Evolutionary conservation across 2,888 invertebrate genomes (phyloP).

Genomic region (Drosophila greeni): DNA sequence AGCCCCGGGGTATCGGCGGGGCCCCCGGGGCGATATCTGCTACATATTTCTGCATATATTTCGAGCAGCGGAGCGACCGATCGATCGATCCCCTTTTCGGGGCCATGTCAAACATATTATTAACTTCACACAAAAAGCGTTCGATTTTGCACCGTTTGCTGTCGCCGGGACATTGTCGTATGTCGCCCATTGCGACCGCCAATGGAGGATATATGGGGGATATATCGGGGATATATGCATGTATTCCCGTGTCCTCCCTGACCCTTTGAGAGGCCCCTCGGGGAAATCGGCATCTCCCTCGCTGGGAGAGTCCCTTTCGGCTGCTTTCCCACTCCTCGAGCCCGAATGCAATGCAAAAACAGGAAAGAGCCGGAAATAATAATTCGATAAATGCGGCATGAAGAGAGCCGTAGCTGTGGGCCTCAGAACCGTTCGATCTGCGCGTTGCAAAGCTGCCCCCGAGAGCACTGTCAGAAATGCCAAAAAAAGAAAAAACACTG

Average conservation of each 20-base stretch:
- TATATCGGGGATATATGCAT: background rate
- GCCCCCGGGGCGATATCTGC: slow-evolving; percentile 25
- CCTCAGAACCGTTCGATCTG: slow-evolving; percentile 33
- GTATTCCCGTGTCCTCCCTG: background rate
- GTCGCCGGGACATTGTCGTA: slow-evolving; percentile 69
- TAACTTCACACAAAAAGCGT: slow-evolving; percentile 78
- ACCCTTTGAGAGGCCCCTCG: background rate
- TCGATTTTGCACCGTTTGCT: slow-evolving; percentile 78
- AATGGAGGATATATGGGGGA: slow-evolving; percentile 34
- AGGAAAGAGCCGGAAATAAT: slow-evolving; percentile 71
- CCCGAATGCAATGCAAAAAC: slow-evolving; percentile 39
- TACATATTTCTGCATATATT: slow-evolving; percentile 76
- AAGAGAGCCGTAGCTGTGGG: slow-evolving; percentile 45
- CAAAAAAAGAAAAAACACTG: no score
- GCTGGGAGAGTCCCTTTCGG: slow-evolving; percentile 12
- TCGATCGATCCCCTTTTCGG: slow-evolving; percentile 30
- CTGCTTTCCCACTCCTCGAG: slow-evolving; percentile 3
- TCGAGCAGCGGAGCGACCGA: slow-evolving; percentile 3
- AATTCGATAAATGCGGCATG: slow-evolving; percentile 72
- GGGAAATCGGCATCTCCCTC: slow-evolving; percentile 21
- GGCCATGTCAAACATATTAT: slow-evolving; percentile 77
- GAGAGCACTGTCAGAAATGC: slow-evolving; percentile 4
- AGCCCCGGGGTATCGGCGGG: background rate
- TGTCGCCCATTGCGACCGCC: slow-evolving; percentile 67
- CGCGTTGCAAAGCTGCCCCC: background rate